A percentile compares a stretch with the other conserved stretches of the same genome.
Conservation (phyloP, 2,797 vertebrate genomes). For the Arnoldichthys spilopterus region DNA sequence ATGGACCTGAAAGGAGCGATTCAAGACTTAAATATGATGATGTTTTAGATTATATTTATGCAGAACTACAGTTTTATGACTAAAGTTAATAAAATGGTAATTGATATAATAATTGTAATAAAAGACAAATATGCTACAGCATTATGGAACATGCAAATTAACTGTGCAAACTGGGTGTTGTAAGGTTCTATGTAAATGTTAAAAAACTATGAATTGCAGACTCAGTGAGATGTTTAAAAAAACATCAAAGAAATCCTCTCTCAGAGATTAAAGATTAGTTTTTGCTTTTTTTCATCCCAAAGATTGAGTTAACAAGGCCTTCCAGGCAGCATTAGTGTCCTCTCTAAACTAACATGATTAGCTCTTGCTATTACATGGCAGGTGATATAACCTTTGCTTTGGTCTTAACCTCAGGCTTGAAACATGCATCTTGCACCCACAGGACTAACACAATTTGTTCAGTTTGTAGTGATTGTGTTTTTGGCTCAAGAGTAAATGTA, state of each 20-base stretch:
- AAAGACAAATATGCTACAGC: too few relatives aligned
- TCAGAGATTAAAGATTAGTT: not conserved
- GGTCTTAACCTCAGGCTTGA: conserved; percentile 36
- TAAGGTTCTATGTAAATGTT: too few relatives aligned
- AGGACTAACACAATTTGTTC: conserved; percentile 32
- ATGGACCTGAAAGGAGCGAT: too few relatives aligned
- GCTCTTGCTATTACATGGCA: conserved; percentile 39
- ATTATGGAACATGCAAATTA: too few relatives aligned
- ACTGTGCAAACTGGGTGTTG: too few relatives aligned
- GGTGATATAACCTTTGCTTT: conserved; percentile 31
- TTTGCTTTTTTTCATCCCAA: conserved; percentile 51
- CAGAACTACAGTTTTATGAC: too few relatives aligned
- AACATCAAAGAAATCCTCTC: not conserved
- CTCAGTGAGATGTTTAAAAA: too few relatives aligned
- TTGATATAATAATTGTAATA: too few relatives aligned
- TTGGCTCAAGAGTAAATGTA: conserved; percentile 13
- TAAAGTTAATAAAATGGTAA: too few relatives aligned
- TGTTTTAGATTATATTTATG: too few relatives aligned
- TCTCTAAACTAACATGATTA: conserved; percentile 52
- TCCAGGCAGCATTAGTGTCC: conserved; percentile 42
- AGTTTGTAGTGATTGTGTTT: conserved; percentile 24
- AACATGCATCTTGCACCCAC: conserved; percentile 35
- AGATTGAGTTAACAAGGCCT: conserved; percentile 69
- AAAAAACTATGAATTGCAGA: too few relatives aligned
- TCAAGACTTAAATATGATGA: too few relatives aligned